phyloP scores from a whole-genome alignment of 23 tunicate species.

The Trididemnum nubilum region DNA sequence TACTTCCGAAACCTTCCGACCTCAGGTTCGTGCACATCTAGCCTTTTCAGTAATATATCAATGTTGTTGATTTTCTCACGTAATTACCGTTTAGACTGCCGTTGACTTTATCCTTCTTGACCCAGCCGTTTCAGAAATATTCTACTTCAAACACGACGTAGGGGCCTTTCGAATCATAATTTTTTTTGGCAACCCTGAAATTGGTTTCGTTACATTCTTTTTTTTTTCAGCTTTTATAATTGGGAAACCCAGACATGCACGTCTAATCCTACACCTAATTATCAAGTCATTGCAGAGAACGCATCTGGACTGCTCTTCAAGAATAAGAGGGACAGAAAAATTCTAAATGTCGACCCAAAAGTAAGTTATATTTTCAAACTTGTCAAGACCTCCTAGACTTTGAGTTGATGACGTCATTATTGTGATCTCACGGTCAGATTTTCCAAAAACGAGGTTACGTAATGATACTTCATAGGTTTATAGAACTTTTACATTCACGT shows the following conservation, averaged over 20 bases:
- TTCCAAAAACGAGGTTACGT: no score
- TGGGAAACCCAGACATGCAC: slow-evolving; percentile 97
- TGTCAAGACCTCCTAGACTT: background rate
- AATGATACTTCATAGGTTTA: no score
- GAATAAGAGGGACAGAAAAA: slow-evolving; percentile 91
- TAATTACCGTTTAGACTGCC: background rate
- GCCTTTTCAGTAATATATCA: background rate
- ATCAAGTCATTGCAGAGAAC: slow-evolving; percentile 97
- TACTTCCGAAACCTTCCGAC: slow-evolving; percentile 91
- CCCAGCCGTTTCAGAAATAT: no score
- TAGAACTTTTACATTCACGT: no score
- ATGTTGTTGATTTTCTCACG: background rate
- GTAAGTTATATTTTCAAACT: no score
- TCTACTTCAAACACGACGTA: no score
- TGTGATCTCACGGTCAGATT: no score
- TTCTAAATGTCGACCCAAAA: slow-evolving; percentile 90
- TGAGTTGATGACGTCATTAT: background rate
- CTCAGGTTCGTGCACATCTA: slow-evolving; percentile 81
- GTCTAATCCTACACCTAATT: slow-evolving; percentile 93
- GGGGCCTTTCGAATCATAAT: no score
- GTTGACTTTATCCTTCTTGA: background rate
- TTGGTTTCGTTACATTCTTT: background rate
- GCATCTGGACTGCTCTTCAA: slow-evolving; percentile 95
- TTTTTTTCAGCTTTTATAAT: slow-evolving; percentile 81
- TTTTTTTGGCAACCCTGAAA: no score